Evolutionary conservation across 2,888 invertebrate species (phyloP), one percentile per base, ranked within the genome.

Genomic region (Sminthurides aquaticus): DNA sequence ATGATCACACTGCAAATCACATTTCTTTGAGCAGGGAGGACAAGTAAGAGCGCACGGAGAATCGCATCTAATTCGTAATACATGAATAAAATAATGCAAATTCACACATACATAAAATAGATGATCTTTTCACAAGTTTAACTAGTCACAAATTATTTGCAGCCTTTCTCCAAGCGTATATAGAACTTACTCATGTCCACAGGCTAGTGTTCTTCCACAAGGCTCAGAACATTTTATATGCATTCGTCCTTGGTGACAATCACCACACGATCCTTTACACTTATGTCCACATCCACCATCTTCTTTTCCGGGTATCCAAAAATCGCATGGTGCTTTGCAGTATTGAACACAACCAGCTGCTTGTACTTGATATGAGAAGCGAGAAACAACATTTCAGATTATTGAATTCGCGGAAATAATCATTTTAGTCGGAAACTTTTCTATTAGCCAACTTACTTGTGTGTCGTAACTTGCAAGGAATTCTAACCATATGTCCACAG

Each of bases 201-300:
- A 87, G 57, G 87, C 81, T 66, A 86, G 80, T 15, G 76, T 72
- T 59, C 80, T 81, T 3, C 80, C 79, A 77, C 88, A 88, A 22
- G 78, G 77, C 71, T 82, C 79, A 34, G 72, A 69, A 77, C 87
- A 87, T 24, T 81, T 78, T 64, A 73, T 75, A 77, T 88, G 88
- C 62, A 87, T 76, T 8, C 85, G 81, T 49, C 85, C 85, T 75
- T 83, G 83, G 43, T 71, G 76, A 77, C 87, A 87, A 57, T 76
- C 68, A 2, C 82, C 80, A 77, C 86, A 86, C 3, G 79, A 3
- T 70, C 66, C 66, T 79, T 80, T 18, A 60, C 59, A 61, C 2
- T 2, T 24, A 27, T 68, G 68, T 11, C 43, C 61, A 54, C 69
- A 67, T 1, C 54, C 57, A 1, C 57, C 62, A n/a, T 57, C 62